A percentile compares a stretch with the other conserved stretches of the same genome.
These are phyloP conservation scores for Tokudaia tokunoshimensis DNA, from an alignment of 2,797 vertebrate genomes.

Conservation along the genomic window DNA sequence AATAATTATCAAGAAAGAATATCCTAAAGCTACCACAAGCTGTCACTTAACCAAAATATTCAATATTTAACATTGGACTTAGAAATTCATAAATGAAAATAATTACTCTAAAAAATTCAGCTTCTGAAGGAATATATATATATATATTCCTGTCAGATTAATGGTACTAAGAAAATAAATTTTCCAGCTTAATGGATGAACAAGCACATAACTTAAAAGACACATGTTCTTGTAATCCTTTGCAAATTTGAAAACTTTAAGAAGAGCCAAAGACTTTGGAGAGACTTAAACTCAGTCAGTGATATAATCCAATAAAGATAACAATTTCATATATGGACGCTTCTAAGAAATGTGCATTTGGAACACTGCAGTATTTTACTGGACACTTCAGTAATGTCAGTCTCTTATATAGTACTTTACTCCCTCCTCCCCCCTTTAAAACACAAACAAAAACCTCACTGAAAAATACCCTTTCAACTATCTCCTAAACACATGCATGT, in stretches of 20 bases:
- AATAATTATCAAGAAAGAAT: constrained; percentile 93
- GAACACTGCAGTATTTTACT: constrained; percentile 34
- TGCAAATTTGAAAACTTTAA: constrained; percentile 64
- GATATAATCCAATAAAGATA: constrained; percentile 66
- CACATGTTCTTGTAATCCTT: not conserved
- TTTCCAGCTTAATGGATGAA: constrained; percentile 53
- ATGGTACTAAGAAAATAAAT: constrained; percentile 32
- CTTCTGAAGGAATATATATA: too few species aligned
- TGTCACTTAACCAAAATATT: constrained; percentile 93
- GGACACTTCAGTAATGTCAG: constrained; percentile 50
- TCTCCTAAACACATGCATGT: constrained; percentile 79
- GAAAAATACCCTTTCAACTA: constrained; percentile 71
- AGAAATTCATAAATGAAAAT: constrained; percentile 91
- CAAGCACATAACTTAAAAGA: constrained; percentile 67
- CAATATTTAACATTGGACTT: constrained; percentile 93
- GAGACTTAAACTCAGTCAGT: constrained; percentile 58
- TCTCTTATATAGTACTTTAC: not conserved
- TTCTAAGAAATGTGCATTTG: constrained; percentile 39
- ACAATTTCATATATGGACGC: not conserved
- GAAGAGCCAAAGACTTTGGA: constrained; percentile 17
- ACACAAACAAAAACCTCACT: constrained; percentile 46
- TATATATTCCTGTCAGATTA: not conserved
- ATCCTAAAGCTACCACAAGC: constrained; percentile 94
- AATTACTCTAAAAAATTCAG: constrained; percentile 89
- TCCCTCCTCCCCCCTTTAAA: not conserved